phyloP scores from a whole-genome alignment of 2,113 vertebrate species.

The Australoheros scitulus region DNA sequence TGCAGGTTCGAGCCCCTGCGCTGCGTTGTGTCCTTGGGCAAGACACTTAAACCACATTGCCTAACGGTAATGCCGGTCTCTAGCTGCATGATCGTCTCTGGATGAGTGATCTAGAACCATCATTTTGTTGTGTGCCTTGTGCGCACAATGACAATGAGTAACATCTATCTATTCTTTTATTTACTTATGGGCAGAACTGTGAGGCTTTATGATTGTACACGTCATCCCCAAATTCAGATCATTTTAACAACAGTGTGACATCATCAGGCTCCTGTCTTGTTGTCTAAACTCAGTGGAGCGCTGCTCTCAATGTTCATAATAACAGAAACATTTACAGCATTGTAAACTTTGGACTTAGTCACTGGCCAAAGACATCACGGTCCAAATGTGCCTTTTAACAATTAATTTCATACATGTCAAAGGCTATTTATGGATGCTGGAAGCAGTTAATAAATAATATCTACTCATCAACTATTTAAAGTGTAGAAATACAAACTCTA shows the following conservation, averaged over 20 bases:
- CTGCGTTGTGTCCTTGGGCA: too few species aligned
- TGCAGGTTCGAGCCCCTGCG: too few species aligned
- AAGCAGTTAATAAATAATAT: constrained; percentile 43
- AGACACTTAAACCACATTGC: too few species aligned
- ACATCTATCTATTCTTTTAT: too few species aligned
- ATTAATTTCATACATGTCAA: constrained; percentile 5
- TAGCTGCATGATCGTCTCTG: too few species aligned
- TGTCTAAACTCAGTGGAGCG: neutral
- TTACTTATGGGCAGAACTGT: neutral
- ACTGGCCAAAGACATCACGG: neutral
- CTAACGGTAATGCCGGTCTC: too few species aligned
- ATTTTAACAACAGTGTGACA: neutral
- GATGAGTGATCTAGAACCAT: too few species aligned
- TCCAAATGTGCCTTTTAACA: constrained; percentile 22
- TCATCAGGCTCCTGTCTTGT: neutral
- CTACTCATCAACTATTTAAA: constrained; percentile 11
- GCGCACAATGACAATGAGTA: too few species aligned
- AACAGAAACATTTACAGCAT: constrained; percentile 1
- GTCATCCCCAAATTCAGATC: neutral
- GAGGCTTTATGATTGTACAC: neutral
- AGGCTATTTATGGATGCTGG: constrained; percentile 35
- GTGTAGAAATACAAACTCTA: constrained; percentile 30
- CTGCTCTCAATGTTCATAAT: neutral
- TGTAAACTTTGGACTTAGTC: constrained; percentile 1
- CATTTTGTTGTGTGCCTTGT: too few species aligned